phyloP scores from a whole-genome alignment of 2,113 vertebrate genomes.

The Ciconia stormi region DNA sequence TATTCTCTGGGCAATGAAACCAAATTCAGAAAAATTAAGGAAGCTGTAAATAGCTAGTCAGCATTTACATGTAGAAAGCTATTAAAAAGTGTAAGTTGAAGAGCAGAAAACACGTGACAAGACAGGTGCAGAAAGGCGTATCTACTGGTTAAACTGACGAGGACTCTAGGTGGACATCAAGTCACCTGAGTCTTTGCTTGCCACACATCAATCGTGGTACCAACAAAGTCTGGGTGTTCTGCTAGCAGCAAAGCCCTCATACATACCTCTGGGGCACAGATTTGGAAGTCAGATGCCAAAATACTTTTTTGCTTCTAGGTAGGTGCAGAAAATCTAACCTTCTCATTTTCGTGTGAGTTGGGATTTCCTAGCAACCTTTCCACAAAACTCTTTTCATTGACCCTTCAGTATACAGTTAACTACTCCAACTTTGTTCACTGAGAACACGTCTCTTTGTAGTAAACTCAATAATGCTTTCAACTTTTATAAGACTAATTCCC shows the following conservation, averaged over 20 bases:
- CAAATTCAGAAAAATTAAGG: not conserved
- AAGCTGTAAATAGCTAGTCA: not conserved
- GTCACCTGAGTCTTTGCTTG: not conserved
- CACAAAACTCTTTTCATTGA: not conserved
- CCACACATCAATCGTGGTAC: not conserved
- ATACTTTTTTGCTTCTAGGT: not conserved
- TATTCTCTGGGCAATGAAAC: not conserved
- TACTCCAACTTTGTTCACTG: not conserved
- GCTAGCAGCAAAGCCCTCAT: not conserved
- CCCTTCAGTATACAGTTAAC: not conserved
- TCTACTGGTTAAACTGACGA: not conserved
- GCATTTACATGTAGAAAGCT: not conserved
- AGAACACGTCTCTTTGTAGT: rapidly evolving
- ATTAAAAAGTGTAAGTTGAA: not conserved
- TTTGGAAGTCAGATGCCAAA: not conserved
- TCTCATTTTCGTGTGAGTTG: not conserved
- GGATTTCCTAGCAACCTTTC: not conserved
- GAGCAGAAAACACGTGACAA: not conserved
- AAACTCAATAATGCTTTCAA: not conserved
- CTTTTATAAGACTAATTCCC: not conserved
- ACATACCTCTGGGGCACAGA: not conserved
- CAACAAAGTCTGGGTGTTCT: not conserved
- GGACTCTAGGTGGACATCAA: constrained; percentile 6
- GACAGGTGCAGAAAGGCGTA: constrained; percentile 7
- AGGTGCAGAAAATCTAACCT: not conserved